phyloP scores from a whole-genome alignment of 2,797 vertebrate genomes.

The Parambassis ranga region DNA sequence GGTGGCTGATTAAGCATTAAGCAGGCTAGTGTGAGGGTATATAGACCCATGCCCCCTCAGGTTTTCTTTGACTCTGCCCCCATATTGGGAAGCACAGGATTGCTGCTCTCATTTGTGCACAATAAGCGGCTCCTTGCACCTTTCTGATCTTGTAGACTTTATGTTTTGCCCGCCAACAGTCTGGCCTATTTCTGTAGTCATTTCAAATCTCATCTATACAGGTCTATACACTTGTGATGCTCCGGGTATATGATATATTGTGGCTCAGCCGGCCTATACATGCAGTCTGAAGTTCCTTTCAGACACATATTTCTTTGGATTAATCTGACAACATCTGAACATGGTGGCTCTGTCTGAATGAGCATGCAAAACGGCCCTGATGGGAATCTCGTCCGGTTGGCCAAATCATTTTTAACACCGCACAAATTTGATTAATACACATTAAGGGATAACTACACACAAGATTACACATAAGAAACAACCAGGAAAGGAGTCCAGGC shows the following conservation, averaged over 20 bases:
- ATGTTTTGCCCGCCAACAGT: background rate
- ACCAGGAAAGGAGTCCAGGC: too few species aligned
- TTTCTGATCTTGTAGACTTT: conserved; percentile 19
- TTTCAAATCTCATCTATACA: background rate
- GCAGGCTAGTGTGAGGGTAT: conserved; percentile 21
- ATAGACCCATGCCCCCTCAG: background rate
- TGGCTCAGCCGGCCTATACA: background rate
- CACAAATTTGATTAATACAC: too few species aligned
- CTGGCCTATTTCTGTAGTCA: background rate
- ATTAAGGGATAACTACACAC: too few species aligned
- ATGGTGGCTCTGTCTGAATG: too few species aligned
- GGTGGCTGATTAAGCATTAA: conserved; percentile 61
- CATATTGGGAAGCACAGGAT: conserved; percentile 17
- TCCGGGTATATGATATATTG: background rate
- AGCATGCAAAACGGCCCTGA: too few species aligned
- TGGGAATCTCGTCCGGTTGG: too few species aligned
- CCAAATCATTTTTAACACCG: too few species aligned
- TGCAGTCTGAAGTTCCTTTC: too few species aligned
- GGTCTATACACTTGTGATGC: background rate
- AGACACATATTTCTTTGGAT: too few species aligned
- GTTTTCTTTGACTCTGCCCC: conserved; percentile 26
- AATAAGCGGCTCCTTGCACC: conserved; percentile 4
- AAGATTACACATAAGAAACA: too few species aligned
- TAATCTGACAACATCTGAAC: too few species aligned
- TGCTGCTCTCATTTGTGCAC: conserved; percentile 26